These are phyloP conservation scores for Euplexia lucipara DNA, from an alignment of 2,888 invertebrate genomes.

Conservation along the genomic window DNA sequence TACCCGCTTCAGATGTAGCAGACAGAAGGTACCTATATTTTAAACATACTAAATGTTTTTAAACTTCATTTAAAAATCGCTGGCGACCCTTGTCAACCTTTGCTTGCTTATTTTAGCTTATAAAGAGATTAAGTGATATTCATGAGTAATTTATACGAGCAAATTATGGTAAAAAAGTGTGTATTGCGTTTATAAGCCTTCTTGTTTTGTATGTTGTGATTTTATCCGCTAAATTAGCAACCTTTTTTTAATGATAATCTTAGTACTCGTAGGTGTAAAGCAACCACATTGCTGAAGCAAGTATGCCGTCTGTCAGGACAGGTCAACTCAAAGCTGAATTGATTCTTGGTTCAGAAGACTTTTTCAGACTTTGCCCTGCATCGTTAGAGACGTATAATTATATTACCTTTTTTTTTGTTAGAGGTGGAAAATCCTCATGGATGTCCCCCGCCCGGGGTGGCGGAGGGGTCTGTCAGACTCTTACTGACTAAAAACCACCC, in stretches of 20 bases:
- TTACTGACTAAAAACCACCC: no score
- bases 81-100: conserved; percentile 79
- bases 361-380: no score
- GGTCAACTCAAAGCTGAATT: no score
- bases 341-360: no score
- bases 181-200: conserved; percentile 39
- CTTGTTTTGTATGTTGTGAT: conserved; percentile 42
- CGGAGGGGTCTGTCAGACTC: no score
- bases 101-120: conserved; percentile 74
- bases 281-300: no score
- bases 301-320: no score
- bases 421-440: no score
- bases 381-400: no score
- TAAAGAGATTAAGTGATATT: conserved; percentile 77
- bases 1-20: conserved; percentile 45
- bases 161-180: conserved; percentile 59
- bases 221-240: conserved; percentile 41
- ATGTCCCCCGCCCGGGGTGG: no score
- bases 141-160: conserved; percentile 71
- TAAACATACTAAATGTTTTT: conserved; percentile 74
- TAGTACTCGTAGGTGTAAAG: background rate
- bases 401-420: no score
- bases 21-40: conserved; percentile 63
- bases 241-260: conserved; percentile 41
- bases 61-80: conserved; percentile 77